Base-by-base conservation (phyloP, 2,113 vertebrate genomes). In the Malurus elegans region DNA sequence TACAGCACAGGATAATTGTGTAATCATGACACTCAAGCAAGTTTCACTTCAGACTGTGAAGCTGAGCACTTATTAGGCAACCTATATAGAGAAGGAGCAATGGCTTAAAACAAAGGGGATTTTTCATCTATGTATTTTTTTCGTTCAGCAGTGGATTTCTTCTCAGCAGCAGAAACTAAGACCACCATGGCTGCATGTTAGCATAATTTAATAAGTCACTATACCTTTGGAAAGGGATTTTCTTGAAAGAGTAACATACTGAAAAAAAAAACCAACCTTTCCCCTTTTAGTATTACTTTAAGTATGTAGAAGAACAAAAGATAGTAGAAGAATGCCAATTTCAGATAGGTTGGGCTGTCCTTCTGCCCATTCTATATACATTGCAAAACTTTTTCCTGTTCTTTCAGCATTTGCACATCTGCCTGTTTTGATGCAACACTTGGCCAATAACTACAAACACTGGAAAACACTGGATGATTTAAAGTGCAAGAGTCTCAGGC, bases 391-490 rank as follows among this genome's bases (percentile, higher is more conserved):
- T 91, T 28, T 57, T 94, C 81, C 23, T 93, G 6, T 95, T 80
- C 53, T 60, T 95, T 79, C 96, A 99, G 99, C 99, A 93, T 99
- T 99, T 90, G 99, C 99, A 94, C 98, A 98, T 84, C 98, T 99
- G 81, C 99, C 99, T 57, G 98, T 98, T 79, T 98, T 99, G 92
- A 99, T 99, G 98, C 98, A 99, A 64, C 98, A 99, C 94, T 82
- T 99, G 96, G 97, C 99, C 2, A 98, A 98, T 90, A 99, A 99
- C 97, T 99, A 99, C 98, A 99, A 99, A 96, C 99, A 99, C 97
- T 99, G 99, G 99, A 99, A 99, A 98, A 98, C 96, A 51, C 90
- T 99, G 97, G 99, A 99, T 81, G 99, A 99, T 90, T 97, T 99
- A 56, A 99, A 99, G 94, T 99, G 98, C 94, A 99, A 98, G 96